Evolutionary conservation across 2,113 vertebrate species (phyloP).

Genomic region (Grammomys dolichurus): DNA sequence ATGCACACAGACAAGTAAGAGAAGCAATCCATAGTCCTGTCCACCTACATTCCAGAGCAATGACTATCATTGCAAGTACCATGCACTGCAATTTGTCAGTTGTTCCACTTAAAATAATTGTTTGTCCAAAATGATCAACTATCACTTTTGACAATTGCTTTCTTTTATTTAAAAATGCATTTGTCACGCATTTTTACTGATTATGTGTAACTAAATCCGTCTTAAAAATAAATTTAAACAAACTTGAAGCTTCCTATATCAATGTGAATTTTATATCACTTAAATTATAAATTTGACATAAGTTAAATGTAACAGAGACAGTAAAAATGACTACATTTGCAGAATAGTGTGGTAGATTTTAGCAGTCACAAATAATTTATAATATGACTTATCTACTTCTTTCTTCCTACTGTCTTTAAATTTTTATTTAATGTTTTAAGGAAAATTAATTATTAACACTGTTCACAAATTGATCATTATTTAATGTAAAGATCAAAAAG

Average conservation of each 20-base stretch:
- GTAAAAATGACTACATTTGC: not conserved
- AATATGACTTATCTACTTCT: constrained; percentile 63
- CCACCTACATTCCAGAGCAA: not conserved
- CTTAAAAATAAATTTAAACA: not conserved
- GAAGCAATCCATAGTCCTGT: not conserved
- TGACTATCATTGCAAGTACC: not conserved
- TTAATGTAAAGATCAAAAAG: constrained; percentile 45
- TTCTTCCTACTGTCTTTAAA: constrained; percentile 37
- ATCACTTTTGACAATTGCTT: not conserved
- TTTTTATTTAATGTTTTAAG: constrained; percentile 62
- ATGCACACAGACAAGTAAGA: not conserved
- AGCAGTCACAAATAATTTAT: constrained; percentile 59
- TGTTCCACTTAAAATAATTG: not conserved
- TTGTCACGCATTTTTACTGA: not conserved
- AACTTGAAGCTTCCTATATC: constrained; percentile 5
- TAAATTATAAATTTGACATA: constrained; percentile 24
- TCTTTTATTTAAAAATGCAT: not conserved
- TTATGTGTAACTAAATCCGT: not conserved
- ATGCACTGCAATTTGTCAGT: not conserved
- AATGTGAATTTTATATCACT: not conserved
- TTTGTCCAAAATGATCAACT: not conserved
- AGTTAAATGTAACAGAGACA: not conserved
- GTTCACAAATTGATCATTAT: constrained; percentile 58
- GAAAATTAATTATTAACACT: constrained; percentile 64
- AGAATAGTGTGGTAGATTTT: not conserved